Evolutionary conservation across 2,797 vertebrate species (phyloP).

Genomic region (Kryptopterus vitreolus): DNA sequence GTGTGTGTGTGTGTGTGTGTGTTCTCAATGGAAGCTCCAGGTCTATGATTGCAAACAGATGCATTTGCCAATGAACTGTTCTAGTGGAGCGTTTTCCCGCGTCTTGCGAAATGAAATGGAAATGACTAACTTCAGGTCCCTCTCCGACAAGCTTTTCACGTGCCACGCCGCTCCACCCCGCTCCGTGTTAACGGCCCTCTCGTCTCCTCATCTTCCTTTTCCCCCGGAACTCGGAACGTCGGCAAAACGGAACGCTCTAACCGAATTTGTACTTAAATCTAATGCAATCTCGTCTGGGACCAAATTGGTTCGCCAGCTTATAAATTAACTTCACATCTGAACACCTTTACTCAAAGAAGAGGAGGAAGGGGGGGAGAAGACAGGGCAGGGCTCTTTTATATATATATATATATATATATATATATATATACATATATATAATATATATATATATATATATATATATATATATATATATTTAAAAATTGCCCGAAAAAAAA

Average conservation of each 20-base stretch:
- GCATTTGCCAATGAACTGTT: constrained; percentile 25
- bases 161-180: constrained; percentile 48
- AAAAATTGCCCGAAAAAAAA: constrained; percentile 43
- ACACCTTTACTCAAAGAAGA: constrained; percentile 36
- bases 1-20: constrained; percentile 6
- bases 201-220: constrained; percentile 60
- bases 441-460: too few species aligned
- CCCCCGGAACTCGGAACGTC: constrained; percentile 51
- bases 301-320: constrained; percentile 65
- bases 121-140: constrained; percentile 62
- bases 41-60: constrained; percentile 12
- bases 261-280: constrained; percentile 68
- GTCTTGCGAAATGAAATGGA: constrained; percentile 64
- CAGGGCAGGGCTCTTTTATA: constrained; percentile 14
- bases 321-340: constrained; percentile 61
- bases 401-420: too few species aligned
- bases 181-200: constrained; percentile 62
- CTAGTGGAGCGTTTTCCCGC: constrained; percentile 49
- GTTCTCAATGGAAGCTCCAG: constrained; percentile 8
- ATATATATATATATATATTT: too few species aligned
- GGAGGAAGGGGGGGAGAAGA: constrained; percentile 37
- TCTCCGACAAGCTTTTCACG: constrained; percentile 66
- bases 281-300: constrained; percentile 67
- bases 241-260: constrained; percentile 63
- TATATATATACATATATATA: too few species aligned